Evolutionary conservation across 2,797 vertebrate species (phyloP), one percentile per base, ranked within the genome.

Genomic region (Nasua narica): DNA sequence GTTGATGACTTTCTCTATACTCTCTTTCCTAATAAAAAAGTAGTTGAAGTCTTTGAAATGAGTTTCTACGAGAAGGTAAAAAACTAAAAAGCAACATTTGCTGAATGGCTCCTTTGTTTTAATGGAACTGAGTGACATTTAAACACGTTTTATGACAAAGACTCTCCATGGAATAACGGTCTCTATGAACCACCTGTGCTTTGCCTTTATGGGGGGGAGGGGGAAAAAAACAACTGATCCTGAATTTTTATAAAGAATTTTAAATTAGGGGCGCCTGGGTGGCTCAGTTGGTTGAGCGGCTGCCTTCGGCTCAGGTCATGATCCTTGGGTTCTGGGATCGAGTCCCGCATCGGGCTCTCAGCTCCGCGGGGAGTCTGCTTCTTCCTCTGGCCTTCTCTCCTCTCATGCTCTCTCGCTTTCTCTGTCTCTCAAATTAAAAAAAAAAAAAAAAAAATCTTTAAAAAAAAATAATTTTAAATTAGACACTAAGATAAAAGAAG

Each of bases 391-490:
- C n/a, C n/a, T n/a, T n/a, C n/a, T n/a, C n/a, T n/a, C n/a, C n/a
- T n/a, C n/a, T n/a, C n/a, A n/a, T n/a, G n/a, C n/a, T n/a, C n/a
- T n/a, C n/a, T n/a, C n/a, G n/a, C n/a, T n/a, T n/a, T n/a, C n/a
- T n/a, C n/a, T n/a, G n/a, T n/a, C n/a, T n/a, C n/a, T n/a, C n/a
- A n/a, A n/a, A n/a, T n/a, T n/a, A n/a, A n/a, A n/a, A n/a, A n/a
- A n/a, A n/a, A n/a, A n/a, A n/a, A n/a, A n/a, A n/a, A n/a, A n/a
- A n/a, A n/a, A n/a, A n/a, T n/a, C n/a, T n/a, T n/a, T n/a, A n/a
- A n/a, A n/a, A n/a, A n/a, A n/a, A 65, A 90, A 90, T 85, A 83
- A 92, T 90, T 92, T 83, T 90, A 83, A 89, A 89, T 76, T 74
- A 85, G 67, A 90, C 54, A 69, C 43, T 60, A 50, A 74, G 58